Base-by-base conservation (phyloP, 2,888 invertebrate genomes). In the Cordilura impudica region DNA sequence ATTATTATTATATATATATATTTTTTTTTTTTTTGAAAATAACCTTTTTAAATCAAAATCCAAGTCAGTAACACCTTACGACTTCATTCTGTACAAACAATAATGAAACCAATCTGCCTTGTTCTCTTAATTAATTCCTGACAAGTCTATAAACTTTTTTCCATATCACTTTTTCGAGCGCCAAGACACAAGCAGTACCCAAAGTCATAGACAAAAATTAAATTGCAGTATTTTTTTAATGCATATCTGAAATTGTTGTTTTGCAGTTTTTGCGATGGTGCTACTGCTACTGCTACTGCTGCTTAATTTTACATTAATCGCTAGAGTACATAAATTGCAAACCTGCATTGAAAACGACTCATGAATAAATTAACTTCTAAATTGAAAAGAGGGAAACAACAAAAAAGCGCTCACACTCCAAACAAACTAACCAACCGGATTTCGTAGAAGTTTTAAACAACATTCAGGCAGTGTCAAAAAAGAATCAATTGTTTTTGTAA, bases 341-440 rank as follows among this genome's bases (percentile, higher is more conserved):
- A 53, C 61, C 12, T 65, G 65, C 65, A 74, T 74, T 65, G 53
- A 70, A 54, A 54, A 74, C 70, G 70, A 74, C 10, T 78, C 78
- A 78, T 78, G 78, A 78, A 78, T 78, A 78, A 78, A 70, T 78
- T 74, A 78, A 78, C 70, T 61, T 54, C 66, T 53, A 69, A 70
- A 70, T 70, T 49, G 58, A 65, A 76, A 56, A 49, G 49, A n/a
- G 35, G 35, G n/a, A n/a, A 39, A 43, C 19, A 56, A 43, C 56
- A 23, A 49, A 10, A 49, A 4, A 49, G 12, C 3, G 12, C 35
- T 2, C 1, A 12, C n/a, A 60, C 12, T 16, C 6, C 7, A 19
- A 66, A 14, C 49, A 43, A 12, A 2, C 61, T 51, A 56, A 19
- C 31, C 16, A 61, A 60, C 53, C 47, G 61, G 74, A 74, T 75